Evolutionary conservation across 2,888 invertebrate genomes (phyloP).

Genomic region (Pammene aurita): DNA sequence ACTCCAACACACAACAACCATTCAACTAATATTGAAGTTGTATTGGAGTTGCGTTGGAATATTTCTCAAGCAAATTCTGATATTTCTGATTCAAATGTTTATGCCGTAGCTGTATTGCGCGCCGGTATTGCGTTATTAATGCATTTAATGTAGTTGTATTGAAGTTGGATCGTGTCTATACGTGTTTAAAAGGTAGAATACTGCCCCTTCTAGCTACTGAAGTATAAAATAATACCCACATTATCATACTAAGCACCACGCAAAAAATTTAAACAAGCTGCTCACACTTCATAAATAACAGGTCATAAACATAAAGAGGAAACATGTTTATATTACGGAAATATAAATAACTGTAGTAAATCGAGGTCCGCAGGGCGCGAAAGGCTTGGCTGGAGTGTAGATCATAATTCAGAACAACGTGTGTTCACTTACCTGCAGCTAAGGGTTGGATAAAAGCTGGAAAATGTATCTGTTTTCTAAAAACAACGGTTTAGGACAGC

Average conservation of each 20-base stretch:
- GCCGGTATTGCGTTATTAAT: no score
- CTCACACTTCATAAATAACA: constrained; percentile 37
- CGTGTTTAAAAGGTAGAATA: no score
- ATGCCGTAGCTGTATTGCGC: no score
- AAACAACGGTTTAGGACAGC: background rate
- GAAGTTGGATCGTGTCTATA: no score
- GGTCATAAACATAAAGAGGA: constrained; percentile 30
- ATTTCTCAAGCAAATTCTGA: no score
- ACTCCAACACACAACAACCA: no score
- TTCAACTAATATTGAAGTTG: no score
- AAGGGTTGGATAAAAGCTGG: constrained; percentile 23
- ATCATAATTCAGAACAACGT: constrained; percentile 41
- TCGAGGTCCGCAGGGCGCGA: constrained; percentile 30
- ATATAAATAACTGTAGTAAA: constrained; percentile 38
- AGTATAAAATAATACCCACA: background rate
- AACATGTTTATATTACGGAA: constrained; percentile 39
- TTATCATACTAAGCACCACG: background rate
- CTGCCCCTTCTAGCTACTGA: background rate
- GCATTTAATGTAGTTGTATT: no score
- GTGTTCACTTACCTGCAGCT: constrained; percentile 32
- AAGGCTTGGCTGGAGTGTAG: constrained; percentile 34
- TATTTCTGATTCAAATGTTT: no score
- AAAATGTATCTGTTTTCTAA: constrained; percentile 10
- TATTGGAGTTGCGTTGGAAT: no score
- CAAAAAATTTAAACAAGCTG: constrained; percentile 23